Base-by-base conservation (phyloP, 1,140 invertebrate genomes). In the Ericerus pela region DNA sequence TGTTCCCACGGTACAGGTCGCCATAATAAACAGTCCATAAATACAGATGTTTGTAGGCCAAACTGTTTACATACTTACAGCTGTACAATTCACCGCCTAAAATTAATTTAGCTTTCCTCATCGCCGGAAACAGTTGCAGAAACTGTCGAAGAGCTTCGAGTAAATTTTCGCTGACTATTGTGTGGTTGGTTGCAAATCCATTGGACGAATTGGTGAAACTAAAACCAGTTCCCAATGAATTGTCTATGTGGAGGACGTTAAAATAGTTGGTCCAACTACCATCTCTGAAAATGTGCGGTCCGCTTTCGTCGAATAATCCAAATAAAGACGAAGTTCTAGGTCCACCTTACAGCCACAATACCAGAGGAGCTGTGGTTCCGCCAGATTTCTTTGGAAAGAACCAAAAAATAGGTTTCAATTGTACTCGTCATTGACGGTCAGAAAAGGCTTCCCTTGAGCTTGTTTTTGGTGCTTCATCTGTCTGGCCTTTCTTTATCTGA, bases 61-160 rank as follows among this genome's bases (percentile, higher is more conserved):
- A 66, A 0, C 84, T 79, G 14, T 87, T 85, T 0, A 88, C 79
- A 72, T 89, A 89, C 64, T 84, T 83, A 2, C 88, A 88, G 11
- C 76, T 88, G 69, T 92, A 93, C 11, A 87, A 91, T 70, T 93
- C 88, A 1, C 88, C 89, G 2, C 82, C 82, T 0, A 91, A 76
- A 70, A 78, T 88, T 62, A 88, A 86, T 28, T 79, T 76, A 59
- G 78, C 81, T 0, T 66, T 60, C 60, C 75, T 75, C 10, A 80
- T 64, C 61, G 83, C 76, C 2, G 79, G 77, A 62, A 86, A 88
- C 1, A 88, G 63, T 54, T 77, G 68, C 62, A 85, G 85, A 61
- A 87, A 81, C 63, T 88, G 84, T n/a, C 26, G n/a, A 1, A 61
- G 8, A 14, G 54, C 47, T 26, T 41, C 31, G 38, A 56, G 56